Conservation (phyloP, 2,113 vertebrate species). For the Tragulus kanchil region DNA sequence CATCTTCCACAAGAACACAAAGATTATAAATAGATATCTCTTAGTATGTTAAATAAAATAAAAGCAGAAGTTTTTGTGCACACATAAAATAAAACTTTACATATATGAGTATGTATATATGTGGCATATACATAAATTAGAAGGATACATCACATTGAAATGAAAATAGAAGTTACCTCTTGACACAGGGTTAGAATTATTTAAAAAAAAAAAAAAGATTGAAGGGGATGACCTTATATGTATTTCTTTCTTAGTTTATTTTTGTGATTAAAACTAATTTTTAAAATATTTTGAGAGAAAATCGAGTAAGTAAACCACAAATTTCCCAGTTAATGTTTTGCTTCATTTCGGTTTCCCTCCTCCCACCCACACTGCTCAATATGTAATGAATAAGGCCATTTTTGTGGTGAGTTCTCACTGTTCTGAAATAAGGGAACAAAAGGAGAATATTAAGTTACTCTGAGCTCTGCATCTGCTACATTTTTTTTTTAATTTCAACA, state of each 20-base stretch:
- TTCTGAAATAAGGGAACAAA: background rate
- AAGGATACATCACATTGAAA: background rate
- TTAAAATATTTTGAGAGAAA: slow-evolving; percentile 18
- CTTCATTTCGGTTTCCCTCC: background rate
- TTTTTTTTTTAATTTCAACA: background rate
- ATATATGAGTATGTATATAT: background rate
- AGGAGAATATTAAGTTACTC: background rate
- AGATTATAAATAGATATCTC: background rate
- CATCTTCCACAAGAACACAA: background rate
- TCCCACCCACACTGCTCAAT: background rate
- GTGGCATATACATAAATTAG: background rate
- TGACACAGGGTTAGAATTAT: background rate
- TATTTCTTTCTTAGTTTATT: background rate
- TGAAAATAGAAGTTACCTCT: background rate
- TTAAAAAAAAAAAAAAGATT: background rate
- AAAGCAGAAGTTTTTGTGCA: background rate
- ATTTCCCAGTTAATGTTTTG: background rate
- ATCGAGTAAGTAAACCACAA: background rate
- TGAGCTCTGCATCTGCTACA: background rate
- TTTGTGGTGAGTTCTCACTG: background rate
- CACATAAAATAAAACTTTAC: background rate
- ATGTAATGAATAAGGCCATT: background rate
- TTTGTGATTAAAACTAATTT: background rate
- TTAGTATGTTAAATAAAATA: background rate
- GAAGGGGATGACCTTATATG: background rate